A percentile compares a stretch with the other conserved stretches of the same genome.
Evolutionary conservation across 2,113 vertebrate genomes (phyloP).

Genomic region (Etheostoma cragini): DNA sequence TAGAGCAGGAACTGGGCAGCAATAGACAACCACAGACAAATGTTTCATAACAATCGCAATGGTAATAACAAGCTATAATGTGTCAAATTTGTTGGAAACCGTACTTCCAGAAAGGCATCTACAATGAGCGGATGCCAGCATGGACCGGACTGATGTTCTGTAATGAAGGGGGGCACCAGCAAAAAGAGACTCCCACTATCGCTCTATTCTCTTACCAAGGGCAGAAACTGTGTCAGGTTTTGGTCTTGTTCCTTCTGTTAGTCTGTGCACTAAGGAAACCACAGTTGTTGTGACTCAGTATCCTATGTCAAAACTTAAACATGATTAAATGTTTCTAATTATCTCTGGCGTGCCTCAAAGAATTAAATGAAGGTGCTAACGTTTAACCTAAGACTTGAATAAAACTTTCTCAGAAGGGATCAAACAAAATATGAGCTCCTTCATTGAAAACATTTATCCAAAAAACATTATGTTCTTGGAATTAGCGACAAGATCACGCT

Average conservation of each 20-base stretch:
- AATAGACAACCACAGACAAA: conserved; percentile 61
- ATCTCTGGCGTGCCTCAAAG: background rate
- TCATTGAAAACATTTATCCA: background rate
- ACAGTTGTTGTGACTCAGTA: conserved; percentile 40
- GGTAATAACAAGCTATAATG: conserved; percentile 43
- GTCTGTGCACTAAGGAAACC: conserved; percentile 48
- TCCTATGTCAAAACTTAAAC: conserved; percentile 24
- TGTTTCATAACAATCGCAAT: conserved; percentile 55
- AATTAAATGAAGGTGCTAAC: background rate
- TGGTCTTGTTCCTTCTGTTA: conserved; percentile 41
- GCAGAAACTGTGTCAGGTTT: conserved; percentile 74
- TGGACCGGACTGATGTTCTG: conserved; percentile 31
- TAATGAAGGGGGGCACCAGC: conserved; percentile 44
- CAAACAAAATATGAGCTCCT: background rate
- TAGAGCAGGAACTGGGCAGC: conserved; percentile 55
- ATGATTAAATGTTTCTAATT: conserved; percentile 36
- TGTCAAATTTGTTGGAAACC: conserved; percentile 23
- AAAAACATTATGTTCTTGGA: background rate
- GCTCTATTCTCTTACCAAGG: conserved; percentile 74
- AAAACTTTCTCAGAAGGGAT: background rate
- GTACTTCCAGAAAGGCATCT: conserved; percentile 3
- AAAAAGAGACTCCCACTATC: conserved; percentile 60
- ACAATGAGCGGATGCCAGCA: conserved; percentile 5
- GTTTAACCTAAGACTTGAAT: background rate
- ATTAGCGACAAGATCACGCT: background rate